phyloP scores from a whole-genome alignment of 2,113 vertebrate species.

The Carassius carassius region DNA sequence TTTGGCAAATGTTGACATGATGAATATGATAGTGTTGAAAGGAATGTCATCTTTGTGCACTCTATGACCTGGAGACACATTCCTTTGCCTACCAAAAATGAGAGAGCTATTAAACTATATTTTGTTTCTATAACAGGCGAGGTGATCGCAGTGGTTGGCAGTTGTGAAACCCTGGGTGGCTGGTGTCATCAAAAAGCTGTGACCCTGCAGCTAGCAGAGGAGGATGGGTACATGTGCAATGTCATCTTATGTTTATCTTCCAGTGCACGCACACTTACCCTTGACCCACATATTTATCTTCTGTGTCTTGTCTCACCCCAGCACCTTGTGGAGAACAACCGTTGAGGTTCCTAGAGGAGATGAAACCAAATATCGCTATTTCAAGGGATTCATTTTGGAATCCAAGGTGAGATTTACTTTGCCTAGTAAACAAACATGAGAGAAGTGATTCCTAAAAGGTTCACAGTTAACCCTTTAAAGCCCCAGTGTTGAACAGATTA shows the following conservation, averaged over 20 bases:
- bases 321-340: conserved; percentile 79
- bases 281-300: not conserved
- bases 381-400: conserved; percentile 89
- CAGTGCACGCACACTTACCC: no score
- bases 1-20: no score
- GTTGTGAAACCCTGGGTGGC: conserved; percentile 83
- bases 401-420: conserved; percentile 78
- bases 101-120: not conserved
- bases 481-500: not conserved
- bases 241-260: not conserved
- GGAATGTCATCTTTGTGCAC: not conserved
- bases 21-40: not conserved
- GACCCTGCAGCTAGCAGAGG: conserved; percentile 70
- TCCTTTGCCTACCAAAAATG: not conserved
- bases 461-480: not conserved
- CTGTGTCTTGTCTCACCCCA: conserved; percentile 60
- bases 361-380: conserved; percentile 86
- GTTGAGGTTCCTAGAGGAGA: conserved; percentile 77
- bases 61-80: not conserved
- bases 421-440: not conserved
- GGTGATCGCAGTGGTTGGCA: conserved; percentile 89
- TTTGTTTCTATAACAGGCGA: conserved; percentile 77
- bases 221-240: conserved; percentile 71
- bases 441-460: not conserved
- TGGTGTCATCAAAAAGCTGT: conserved; percentile 87